Conservation (phyloP, 2,888 invertebrate genomes). For the Drosophila borborema region DNA sequence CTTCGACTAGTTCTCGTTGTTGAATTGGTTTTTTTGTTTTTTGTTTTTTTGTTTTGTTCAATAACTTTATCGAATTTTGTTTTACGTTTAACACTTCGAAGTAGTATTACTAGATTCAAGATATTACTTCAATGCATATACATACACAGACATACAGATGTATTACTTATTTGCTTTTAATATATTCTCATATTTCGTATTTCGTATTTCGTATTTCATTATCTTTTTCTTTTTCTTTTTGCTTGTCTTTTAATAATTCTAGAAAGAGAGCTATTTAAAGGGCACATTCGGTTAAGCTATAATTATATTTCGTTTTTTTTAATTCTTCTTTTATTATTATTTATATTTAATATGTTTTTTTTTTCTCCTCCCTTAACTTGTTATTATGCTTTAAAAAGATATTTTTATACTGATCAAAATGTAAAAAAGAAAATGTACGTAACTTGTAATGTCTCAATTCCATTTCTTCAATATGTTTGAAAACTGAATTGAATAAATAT, state of each 20-base stretch:
- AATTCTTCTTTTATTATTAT: constrained; percentile 17
- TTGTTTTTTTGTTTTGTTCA: not conserved
- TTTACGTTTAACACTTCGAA: constrained; percentile 60
- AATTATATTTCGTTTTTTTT: constrained; percentile 62
- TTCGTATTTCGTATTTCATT: constrained; percentile 39
- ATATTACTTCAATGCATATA: constrained; percentile 61
- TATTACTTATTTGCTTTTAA: constrained; percentile 37
- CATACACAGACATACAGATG: constrained; percentile 44
- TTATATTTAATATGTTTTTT: constrained; percentile 27
- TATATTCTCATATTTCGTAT: constrained; percentile 3
- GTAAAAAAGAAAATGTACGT: constrained; percentile 8
- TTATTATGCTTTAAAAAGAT: constrained; percentile 34
- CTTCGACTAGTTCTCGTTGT: constrained; percentile 74
- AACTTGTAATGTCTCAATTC: constrained; percentile 64
- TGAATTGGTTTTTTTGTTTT: constrained; percentile 11
- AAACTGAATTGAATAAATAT: constrained; percentile 3
- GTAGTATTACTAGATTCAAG: constrained; percentile 65
- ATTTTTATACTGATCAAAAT: constrained; percentile 8
- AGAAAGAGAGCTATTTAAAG: constrained; percentile 85
- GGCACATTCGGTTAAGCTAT: constrained; percentile 86
- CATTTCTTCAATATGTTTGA: constrained; percentile 49
- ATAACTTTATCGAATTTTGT: constrained; percentile 18
- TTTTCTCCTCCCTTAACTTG: constrained; percentile 38
- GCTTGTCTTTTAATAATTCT: constrained; percentile 74
- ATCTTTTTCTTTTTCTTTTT: constrained; percentile 26